Conservation (phyloP, 1,140 invertebrate species). For the Neodiprion lecontei region DNA sequence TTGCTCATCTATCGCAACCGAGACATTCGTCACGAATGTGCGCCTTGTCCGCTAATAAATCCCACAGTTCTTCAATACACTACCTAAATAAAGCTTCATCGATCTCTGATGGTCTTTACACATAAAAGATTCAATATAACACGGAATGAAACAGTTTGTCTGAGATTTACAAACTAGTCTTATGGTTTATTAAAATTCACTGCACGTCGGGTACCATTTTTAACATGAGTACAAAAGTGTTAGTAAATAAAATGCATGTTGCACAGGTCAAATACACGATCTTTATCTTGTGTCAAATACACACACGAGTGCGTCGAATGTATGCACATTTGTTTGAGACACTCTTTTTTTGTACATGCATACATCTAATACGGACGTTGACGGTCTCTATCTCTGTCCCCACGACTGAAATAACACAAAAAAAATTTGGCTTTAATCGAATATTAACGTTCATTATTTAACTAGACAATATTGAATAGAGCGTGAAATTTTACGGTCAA, state of each 20-base stretch:
- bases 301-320: conserved; percentile 9
- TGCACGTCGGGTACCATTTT: not conserved
- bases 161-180: too few species aligned
- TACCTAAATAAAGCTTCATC: too few species aligned
- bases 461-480: conserved; percentile 6
- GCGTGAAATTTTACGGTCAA: too few species aligned
- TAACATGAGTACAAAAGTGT: conserved; percentile 9
- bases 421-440: conserved; percentile 16
- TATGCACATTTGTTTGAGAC: not conserved
- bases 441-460: not conserved
- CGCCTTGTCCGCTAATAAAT: too few species aligned
- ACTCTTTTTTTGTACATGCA: not conserved
- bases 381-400: conserved; percentile 62
- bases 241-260: conserved; percentile 9
- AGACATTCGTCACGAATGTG: too few species aligned
- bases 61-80: too few species aligned
- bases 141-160: too few species aligned
- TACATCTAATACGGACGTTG: conserved; percentile 56
- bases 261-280: not conserved
- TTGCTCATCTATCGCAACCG: too few species aligned
- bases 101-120: too few species aligned
- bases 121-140: too few species aligned
- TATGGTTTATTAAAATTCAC: not conserved
- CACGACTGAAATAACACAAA: conserved; percentile 56
- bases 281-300: not conserved